Percentiles rank a stretch among this genome's conserved stretches.
Conservation (phyloP, 2,888 invertebrate species). For the Aphodius sticticus region DNA sequence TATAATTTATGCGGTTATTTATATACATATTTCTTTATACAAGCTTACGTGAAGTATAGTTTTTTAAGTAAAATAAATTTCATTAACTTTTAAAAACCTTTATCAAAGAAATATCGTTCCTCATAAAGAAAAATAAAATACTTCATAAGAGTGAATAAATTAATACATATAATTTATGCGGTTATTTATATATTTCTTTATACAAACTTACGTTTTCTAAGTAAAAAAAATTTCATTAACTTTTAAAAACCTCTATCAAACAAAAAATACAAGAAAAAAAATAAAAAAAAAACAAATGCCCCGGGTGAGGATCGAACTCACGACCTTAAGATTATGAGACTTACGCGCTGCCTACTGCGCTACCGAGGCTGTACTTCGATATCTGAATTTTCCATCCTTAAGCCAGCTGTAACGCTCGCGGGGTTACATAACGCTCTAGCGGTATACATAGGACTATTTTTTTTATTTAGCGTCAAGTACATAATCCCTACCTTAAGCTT, state of each 20-base stretch:
- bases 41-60: background rate
- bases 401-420: background rate
- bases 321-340: slow-evolving; percentile 94
- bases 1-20: no score
- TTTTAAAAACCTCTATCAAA: no score
- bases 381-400: background rate
- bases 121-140: background rate
- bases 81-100: background rate
- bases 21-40: no score
- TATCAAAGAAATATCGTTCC: background rate
- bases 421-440: slow-evolving; percentile 7
- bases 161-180: no score
- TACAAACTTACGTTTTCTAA: background rate
- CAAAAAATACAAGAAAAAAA: background rate
- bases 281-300: slow-evolving; percentile 64
- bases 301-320: slow-evolving; percentile 96
- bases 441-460: slow-evolving; percentile 16
- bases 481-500: slow-evolving; percentile 35
- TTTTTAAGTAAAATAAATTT: background rate
- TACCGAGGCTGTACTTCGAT: slow-evolving; percentile 71
- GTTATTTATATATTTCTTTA: no score
- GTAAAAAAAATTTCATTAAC: background rate
- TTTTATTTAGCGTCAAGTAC: slow-evolving; percentile 22
- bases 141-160: no score
- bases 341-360: slow-evolving; percentile 91